Conservation (phyloP, 2,113 vertebrate species). For the Brienomyrus longianalis region DNA sequence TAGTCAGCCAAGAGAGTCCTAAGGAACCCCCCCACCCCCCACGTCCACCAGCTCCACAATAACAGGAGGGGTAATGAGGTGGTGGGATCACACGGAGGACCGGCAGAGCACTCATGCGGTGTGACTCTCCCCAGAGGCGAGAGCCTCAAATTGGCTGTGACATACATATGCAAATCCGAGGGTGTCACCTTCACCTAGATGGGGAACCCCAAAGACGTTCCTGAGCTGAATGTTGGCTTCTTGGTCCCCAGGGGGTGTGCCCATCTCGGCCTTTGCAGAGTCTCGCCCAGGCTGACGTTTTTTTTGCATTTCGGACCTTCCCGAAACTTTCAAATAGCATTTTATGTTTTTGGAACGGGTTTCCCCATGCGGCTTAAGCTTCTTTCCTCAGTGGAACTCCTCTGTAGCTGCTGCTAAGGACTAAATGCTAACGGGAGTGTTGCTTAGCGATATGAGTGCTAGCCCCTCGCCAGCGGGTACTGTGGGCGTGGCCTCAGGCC, state of each 20-base stretch:
- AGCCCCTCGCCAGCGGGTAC: not conserved
- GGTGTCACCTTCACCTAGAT: not conserved
- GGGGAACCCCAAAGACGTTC: not conserved
- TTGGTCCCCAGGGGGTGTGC: not conserved
- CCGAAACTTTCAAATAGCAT: not conserved
- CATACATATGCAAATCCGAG: slow-evolving; percentile 2
- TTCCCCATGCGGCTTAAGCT: not conserved
- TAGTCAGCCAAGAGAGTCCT: not conserved
- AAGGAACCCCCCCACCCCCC: not conserved
- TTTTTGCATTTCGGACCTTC: not conserved
- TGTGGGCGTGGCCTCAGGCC: not conserved
- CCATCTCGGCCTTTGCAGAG: not conserved
- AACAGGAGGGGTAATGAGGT: not conserved
- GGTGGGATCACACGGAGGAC: not conserved
- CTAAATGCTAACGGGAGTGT: not conserved
- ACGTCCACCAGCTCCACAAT: not conserved
- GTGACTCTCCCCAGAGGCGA: not conserved
- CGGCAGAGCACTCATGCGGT: not conserved
- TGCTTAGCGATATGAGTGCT: not conserved
- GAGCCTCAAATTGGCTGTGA: not conserved
- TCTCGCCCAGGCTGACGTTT: not conserved
- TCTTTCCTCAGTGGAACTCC: not conserved
- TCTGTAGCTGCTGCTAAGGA: not conserved
- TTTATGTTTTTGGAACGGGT: not conserved
- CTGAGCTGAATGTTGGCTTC: not conserved